Evolutionary conservation across 1,140 invertebrate genomes (phyloP).

Genomic region (Papilio machaon): DNA sequence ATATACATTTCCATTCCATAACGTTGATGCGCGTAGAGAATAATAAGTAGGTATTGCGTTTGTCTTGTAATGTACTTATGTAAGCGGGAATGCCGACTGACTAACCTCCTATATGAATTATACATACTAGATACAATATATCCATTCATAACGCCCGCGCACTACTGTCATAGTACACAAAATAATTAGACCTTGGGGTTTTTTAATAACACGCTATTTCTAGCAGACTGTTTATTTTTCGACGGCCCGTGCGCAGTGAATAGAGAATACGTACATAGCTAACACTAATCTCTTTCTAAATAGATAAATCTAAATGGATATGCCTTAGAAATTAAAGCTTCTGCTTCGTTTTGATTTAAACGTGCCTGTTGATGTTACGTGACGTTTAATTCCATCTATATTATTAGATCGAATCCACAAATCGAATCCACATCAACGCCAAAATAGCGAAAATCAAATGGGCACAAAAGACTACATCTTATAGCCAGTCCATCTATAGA

Average conservation of each 20-base stretch:
- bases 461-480: too few species aligned
- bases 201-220: constrained; percentile 32
- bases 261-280: background rate
- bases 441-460: too few species aligned
- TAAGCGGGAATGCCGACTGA: constrained; percentile 66
- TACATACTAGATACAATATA: constrained; percentile 44
- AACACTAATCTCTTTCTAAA: too few species aligned
- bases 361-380: too few species aligned
- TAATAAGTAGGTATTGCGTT: constrained; percentile 30
- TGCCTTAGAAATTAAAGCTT: too few species aligned
- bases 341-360: too few species aligned
- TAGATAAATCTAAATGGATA: too few species aligned
- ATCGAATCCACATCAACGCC: too few species aligned
- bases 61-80: constrained; percentile 48
- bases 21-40: constrained; percentile 10
- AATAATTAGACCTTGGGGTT: constrained; percentile 34
- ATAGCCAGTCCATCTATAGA: too few species aligned
- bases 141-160: constrained; percentile 58
- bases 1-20: constrained; percentile 33
- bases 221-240: constrained; percentile 9
- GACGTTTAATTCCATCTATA: too few species aligned
- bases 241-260: too few species aligned
- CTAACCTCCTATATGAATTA: constrained; percentile 52
- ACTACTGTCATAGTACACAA: constrained; percentile 21
- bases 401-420: too few species aligned